Evolutionary conservation across 2,888 invertebrate genomes (phyloP).

Genomic region (Allophyes oxyacanthae): DNA sequence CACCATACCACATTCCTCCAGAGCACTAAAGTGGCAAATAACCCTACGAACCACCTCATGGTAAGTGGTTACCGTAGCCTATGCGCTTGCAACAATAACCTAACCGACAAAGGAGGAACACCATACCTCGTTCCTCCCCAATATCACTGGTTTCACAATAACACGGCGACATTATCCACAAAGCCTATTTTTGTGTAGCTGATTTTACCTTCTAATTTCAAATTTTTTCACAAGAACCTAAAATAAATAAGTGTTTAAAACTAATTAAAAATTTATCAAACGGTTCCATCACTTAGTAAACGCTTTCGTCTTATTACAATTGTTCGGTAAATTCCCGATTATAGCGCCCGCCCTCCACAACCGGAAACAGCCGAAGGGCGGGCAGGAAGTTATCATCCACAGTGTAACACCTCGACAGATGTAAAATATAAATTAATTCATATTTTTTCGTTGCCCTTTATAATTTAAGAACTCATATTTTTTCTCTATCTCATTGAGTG

Average conservation of each 20-base stretch:
- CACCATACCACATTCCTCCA: too few relatives aligned
- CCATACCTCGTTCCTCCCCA: too few relatives aligned
- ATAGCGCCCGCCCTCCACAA: slow-evolving; percentile 53
- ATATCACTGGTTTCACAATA: too few relatives aligned
- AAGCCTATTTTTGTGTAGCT: too few relatives aligned
- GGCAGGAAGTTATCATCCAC: slow-evolving; percentile 61
- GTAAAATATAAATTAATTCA: slow-evolving; percentile 51
- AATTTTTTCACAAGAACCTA: too few relatives aligned
- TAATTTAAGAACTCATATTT: slow-evolving; percentile 31
- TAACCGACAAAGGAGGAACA: too few relatives aligned
- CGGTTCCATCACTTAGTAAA: slow-evolving; percentile 44
- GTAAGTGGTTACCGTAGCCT: too few relatives aligned
- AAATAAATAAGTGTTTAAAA: slow-evolving; percentile 34
- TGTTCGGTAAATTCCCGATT: slow-evolving; percentile 65
- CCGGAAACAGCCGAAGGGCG: slow-evolving; percentile 50
- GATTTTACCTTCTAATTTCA: too few relatives aligned
- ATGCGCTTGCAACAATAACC: too few relatives aligned
- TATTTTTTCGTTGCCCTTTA: slow-evolving; percentile 30
- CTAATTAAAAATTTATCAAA: slow-evolving; percentile 49
- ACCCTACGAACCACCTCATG: too few relatives aligned
- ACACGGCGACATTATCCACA: too few relatives aligned
- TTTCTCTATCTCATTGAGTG: slow-evolving; percentile 6
- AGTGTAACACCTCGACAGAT: slow-evolving; percentile 58
- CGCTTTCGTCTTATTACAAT: slow-evolving; percentile 57
- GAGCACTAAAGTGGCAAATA: too few relatives aligned